Base-by-base conservation (phyloP, 1,140 invertebrate genomes). In the Sinonovacula constricta region DNA sequence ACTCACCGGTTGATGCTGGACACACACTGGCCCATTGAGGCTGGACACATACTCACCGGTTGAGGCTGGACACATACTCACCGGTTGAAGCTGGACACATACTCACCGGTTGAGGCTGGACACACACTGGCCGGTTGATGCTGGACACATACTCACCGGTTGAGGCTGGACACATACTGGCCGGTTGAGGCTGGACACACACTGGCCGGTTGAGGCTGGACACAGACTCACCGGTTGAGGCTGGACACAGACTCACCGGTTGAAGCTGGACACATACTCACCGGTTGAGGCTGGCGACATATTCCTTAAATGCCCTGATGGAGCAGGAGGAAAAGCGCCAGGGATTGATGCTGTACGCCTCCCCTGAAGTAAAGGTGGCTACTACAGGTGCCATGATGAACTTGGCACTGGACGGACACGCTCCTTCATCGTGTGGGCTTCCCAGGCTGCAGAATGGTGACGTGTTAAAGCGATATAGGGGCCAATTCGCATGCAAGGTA, bases 251-350 rank as follows among this genome's bases (percentile, higher is more conserved):
- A 14, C 30, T 4, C 26, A 65, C 14, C 15, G 2, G n/a, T 33
- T n/a, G 0, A 15, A 12, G 14, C 60, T 15, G 15, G 33, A n/a
- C 3, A 33, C 7, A 2, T 39, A 39, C 39, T 60, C 39, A 60
- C 59, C 28, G 54, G 59, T 54, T 65, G 34, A 68, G 18, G 3
- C 14, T 49, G 15, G 59, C 28, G 26, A 60, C 22, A 5, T 68
- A 60, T 0, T 18, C 1, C 30, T 77, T 68, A 34, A 77, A 77
- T 0, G 51, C 31, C 10, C 45, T 7, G 0, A 77, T 22, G n/a
- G 74, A 77, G 36, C 74, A 77, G 15, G 33, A 15, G 15, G 74
- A 77, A 18, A 77, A 77, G 0, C 24, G 28, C 74, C 74, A 77
- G 0, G 74, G 74, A 34, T 77, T 77, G 15, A 59, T 39, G 4